A percentile compares a stretch with the other conserved stretches of the same genome.
These are phyloP conservation scores for Gymnocypris eckloni DNA, from an alignment of 2,797 vertebrate genomes.

Conservation along the genomic window DNA sequence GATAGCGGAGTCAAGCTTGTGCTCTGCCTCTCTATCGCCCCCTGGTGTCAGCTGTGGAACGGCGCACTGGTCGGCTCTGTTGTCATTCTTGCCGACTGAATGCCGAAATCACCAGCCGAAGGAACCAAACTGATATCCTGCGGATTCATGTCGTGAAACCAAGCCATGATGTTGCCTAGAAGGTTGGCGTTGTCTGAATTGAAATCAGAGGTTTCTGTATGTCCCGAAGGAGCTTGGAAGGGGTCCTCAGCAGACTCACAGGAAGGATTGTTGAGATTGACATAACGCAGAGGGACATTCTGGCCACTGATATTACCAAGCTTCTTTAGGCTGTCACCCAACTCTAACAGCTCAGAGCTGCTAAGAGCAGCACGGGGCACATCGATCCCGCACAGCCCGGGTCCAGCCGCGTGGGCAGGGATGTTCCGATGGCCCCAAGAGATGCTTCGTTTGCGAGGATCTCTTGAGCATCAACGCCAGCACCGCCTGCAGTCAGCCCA, in stretches of 20 bases:
- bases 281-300: conserved; percentile 74
- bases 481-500: conserved; percentile 78
- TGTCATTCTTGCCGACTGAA: conserved; percentile 60
- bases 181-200: conserved; percentile 89
- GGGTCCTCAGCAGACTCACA: conserved; percentile 76
- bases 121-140: conserved; percentile 94
- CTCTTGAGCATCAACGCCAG: conserved; percentile 80
- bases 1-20: conserved; percentile 70
- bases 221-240: conserved; percentile 81
- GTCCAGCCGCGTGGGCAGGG: conserved; percentile 90
- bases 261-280: conserved; percentile 77
- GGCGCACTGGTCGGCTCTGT: conserved; percentile 67
- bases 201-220: conserved; percentile 83
- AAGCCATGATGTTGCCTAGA: conserved; percentile 98
- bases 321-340: conserved; percentile 88
- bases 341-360: conserved; percentile 93
- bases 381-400: conserved; percentile 79
- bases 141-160: conserved; percentile 99
- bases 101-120: conserved; percentile 72
- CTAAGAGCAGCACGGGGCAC: conserved; percentile 87
- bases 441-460: conserved; percentile 86
- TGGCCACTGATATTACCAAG: conserved; percentile 80
- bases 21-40: conserved; percentile 67
- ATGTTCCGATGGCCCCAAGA: conserved; percentile 93
- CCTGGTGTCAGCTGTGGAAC: conserved; percentile 68